Conservation (phyloP, 2,113 vertebrate species). For the Lepidothrix coronata region DNA sequence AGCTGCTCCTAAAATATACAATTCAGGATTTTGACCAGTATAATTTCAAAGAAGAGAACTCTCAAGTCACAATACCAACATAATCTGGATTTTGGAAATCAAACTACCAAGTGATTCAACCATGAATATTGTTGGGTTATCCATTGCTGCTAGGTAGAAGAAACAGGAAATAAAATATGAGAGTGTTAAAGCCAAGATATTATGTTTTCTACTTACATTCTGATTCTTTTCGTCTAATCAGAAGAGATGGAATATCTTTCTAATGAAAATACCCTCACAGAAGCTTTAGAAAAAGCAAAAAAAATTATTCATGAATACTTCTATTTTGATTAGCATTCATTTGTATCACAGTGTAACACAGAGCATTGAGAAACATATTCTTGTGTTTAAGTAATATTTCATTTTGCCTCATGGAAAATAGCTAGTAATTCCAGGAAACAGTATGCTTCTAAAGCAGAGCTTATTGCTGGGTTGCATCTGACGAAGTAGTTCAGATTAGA, state of each 20-base stretch:
- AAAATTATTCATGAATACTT: not conserved
- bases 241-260: not conserved
- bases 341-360: not conserved
- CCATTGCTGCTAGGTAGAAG: not conserved
- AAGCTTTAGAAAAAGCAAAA: not conserved
- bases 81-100: not conserved
- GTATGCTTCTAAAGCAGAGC: not conserved
- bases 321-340: not conserved
- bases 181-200: not conserved
- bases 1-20: not conserved
- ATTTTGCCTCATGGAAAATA: not conserved
- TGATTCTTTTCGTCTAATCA: not conserved
- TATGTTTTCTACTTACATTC: not conserved
- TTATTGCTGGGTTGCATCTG: not conserved
- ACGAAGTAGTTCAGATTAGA: not conserved
- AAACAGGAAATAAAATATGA: not conserved
- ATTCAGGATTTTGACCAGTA: not conserved
- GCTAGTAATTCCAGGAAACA: not conserved
- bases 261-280: not conserved
- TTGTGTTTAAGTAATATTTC: not conserved
- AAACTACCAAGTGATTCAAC: not conserved
- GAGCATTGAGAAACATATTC: not conserved
- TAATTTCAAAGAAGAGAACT: not conserved
- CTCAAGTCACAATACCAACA: not conserved
- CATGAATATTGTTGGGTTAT: not conserved